Evolutionary conservation across 2,888 invertebrate species (phyloP).

Genomic region (Electrophaes corylata): DNA sequence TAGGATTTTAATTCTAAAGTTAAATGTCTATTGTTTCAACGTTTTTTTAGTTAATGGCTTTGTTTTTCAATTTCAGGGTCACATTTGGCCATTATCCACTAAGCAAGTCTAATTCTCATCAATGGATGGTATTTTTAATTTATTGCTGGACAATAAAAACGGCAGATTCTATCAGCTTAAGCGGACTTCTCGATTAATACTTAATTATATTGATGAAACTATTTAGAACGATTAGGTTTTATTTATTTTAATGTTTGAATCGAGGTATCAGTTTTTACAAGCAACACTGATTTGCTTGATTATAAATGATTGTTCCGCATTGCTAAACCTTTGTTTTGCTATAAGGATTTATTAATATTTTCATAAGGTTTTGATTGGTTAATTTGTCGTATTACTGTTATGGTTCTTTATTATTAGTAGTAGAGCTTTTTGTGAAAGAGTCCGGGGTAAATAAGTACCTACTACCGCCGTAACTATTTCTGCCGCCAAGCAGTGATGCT

Average conservation of each 20-base stretch:
- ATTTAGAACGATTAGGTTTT: conserved; percentile 5
- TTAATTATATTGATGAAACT: conserved; percentile 21
- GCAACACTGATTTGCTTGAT: background rate
- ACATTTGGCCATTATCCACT: conserved; percentile 24
- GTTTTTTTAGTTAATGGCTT: background rate
- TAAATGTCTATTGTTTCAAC: background rate
- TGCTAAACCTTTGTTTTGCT: too few species aligned
- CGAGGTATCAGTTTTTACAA: background rate
- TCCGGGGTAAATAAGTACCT: too few species aligned
- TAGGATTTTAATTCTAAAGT: background rate
- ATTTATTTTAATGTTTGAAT: conserved; percentile 9
- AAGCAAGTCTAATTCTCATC: conserved; percentile 14
- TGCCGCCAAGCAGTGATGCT: too few species aligned
- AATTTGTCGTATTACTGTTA: too few species aligned
- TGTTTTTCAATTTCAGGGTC: conserved; percentile 11
- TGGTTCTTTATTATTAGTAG: too few species aligned
- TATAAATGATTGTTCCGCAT: background rate
- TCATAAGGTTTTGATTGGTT: too few species aligned
- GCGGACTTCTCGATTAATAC: conserved; percentile 25
- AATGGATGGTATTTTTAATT: conserved; percentile 22
- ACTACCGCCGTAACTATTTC: too few species aligned
- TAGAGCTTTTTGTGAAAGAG: too few species aligned
- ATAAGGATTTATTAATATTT: too few species aligned
- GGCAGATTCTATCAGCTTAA: conserved; percentile 21
- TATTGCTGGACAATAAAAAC: conserved; percentile 19